A percentile compares a stretch with the other conserved stretches of the same genome.
phyloP scores from a whole-genome alignment of 2,888 invertebrate genomes.

The Neoscelio sp. region DNA sequence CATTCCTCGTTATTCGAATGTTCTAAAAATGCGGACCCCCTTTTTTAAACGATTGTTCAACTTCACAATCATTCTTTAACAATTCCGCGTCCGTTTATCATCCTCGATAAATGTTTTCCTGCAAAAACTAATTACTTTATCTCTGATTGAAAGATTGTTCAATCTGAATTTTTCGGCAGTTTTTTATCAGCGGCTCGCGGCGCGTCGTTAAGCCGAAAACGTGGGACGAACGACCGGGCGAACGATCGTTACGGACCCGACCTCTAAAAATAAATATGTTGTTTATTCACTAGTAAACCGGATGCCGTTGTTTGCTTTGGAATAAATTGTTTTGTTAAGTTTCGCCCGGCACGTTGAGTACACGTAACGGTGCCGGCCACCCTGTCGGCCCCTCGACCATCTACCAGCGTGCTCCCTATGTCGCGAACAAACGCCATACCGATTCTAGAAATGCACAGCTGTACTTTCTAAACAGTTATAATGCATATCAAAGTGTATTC shows the following conservation, averaged over 20 bases:
- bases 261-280: slow-evolving; percentile 83
- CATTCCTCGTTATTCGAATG: too few species aligned
- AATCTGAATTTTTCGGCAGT: slow-evolving; percentile 44
- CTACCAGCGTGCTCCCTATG: slow-evolving; percentile 30
- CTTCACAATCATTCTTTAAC: not conserved
- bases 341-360: slow-evolving; percentile 76
- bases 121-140: slow-evolving; percentile 37
- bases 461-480: slow-evolving; percentile 60
- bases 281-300: slow-evolving; percentile 84
- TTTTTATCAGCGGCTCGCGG: slow-evolving; percentile 46
- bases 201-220: slow-evolving; percentile 50
- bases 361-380: slow-evolving; percentile 70
- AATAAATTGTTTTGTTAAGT: slow-evolving; percentile 83
- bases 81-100: not conserved
- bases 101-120: too few species aligned
- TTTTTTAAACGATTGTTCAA: too few species aligned
- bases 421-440: slow-evolving; percentile 26
- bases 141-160: slow-evolving; percentile 31
- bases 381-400: slow-evolving; percentile 49
- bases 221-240: slow-evolving; percentile 67
- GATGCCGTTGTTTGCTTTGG: slow-evolving; percentile 83
- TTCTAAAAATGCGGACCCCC: too few species aligned
- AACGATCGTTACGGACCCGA: slow-evolving; percentile 73
- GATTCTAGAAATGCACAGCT: slow-evolving; percentile 66
- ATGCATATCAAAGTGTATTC: slow-evolving; percentile 19